phyloP scores from a whole-genome alignment of 2,113 vertebrate genomes.

The Notechis scutatus region DNA sequence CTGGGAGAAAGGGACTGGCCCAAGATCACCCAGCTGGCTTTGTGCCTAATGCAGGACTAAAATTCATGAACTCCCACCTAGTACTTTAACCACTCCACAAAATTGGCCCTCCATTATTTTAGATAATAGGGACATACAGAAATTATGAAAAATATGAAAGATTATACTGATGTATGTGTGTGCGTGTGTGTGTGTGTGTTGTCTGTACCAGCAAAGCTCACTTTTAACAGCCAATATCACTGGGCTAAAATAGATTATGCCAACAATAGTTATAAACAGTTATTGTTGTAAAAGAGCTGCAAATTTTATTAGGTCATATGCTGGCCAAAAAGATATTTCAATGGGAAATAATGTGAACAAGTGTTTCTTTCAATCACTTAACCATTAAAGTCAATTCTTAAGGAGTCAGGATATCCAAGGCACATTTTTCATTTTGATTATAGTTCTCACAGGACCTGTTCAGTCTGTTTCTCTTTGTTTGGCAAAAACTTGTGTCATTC shows the following conservation, averaged over 20 bases:
- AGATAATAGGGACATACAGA: not conserved
- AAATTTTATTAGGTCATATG: not conserved
- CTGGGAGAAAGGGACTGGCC: not conserved
- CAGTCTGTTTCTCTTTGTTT: not conserved
- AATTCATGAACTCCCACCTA: not conserved
- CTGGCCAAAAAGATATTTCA: not conserved
- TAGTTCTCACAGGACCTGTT: not conserved
- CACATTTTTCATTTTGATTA: not conserved
- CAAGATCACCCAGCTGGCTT: not conserved
- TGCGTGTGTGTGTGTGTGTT: too few relatives aligned
- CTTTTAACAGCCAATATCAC: not conserved
- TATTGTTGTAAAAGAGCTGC: not conserved
- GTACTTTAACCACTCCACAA: not conserved
- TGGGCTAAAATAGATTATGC: not conserved
- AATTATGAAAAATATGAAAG: not conserved
- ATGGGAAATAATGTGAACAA: not conserved
- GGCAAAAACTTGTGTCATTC: not conserved
- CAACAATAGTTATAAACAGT: not conserved
- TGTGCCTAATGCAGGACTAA: not conserved
- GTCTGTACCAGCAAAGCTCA: not conserved
- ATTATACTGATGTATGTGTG: too few relatives aligned
- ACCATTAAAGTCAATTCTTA: not conserved
- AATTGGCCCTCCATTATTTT: not conserved
- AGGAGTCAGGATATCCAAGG: not conserved
- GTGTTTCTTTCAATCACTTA: not conserved